Conservation (phyloP, 2,888 invertebrate genomes). For the Disparrhopalites patrizii region DNA sequence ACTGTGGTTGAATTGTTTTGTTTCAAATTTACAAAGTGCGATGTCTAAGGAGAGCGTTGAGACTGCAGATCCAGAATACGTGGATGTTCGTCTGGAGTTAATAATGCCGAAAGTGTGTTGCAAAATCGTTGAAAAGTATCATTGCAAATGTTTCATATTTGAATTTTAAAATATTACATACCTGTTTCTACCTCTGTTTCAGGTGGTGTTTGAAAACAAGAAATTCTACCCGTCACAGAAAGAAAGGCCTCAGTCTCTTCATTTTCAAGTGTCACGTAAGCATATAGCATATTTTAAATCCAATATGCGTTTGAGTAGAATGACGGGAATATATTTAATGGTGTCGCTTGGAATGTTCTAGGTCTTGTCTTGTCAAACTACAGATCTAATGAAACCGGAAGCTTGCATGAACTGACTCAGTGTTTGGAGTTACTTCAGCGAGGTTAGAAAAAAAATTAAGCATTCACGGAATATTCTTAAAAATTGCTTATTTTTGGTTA, state of each 20-base stretch:
- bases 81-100: slow-evolving; percentile 84
- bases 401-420: slow-evolving; percentile 67
- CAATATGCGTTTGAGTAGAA: background rate
- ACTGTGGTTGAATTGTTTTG: slow-evolving; percentile 91
- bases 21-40: slow-evolving; percentile 77
- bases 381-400: slow-evolving; percentile 58
- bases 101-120: slow-evolving; percentile 94
- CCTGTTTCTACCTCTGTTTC: too few species aligned
- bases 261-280: slow-evolving; percentile 71
- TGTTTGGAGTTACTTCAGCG: slow-evolving; percentile 72
- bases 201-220: slow-evolving; percentile 75
- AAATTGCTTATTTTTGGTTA: background rate
- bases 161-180: background rate
- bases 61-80: slow-evolving; percentile 52
- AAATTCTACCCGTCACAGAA: slow-evolving; percentile 72
- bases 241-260: slow-evolving; percentile 81
- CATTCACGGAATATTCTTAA: background rate
- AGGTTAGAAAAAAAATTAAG: slow-evolving; percentile 49
- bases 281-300: slow-evolving; percentile 51
- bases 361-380: slow-evolving; percentile 59
- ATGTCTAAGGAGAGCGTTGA: slow-evolving; percentile 54
- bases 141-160: background rate
- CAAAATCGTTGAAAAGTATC: slow-evolving; percentile 34
- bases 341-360: background rate
- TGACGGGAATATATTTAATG: background rate